Conservation (phyloP, 2,797 vertebrate species). For the Xenentodon cancila region DNA sequence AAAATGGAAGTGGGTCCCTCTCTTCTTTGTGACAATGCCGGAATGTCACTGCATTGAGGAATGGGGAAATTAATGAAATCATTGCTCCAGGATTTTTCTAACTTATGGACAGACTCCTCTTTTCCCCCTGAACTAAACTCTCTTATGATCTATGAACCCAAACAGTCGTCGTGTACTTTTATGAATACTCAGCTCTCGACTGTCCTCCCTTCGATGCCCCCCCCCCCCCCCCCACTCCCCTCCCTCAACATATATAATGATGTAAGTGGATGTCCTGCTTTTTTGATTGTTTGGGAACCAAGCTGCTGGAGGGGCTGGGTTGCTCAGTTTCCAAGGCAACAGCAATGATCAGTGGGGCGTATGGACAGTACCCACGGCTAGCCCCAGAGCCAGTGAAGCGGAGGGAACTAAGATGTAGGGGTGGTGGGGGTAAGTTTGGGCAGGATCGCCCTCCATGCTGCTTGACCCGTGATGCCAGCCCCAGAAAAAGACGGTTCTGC, state of each 20-base stretch:
- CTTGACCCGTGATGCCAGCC: conserved; percentile 59
- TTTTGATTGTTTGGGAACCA: conserved; percentile 38
- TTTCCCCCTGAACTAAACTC: conserved; percentile 15
- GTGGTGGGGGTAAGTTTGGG: conserved; percentile 53
- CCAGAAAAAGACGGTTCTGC: conserved; percentile 39
- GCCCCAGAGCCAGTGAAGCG: conserved; percentile 61
- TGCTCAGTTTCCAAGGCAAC: conserved; percentile 69
- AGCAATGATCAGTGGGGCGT: conserved; percentile 70
- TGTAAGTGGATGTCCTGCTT: conserved; percentile 44
- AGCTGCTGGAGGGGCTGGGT: conserved; percentile 66
- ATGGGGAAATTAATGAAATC: neutral
- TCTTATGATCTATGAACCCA: conserved; percentile 33
- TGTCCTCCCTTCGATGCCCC: neutral
- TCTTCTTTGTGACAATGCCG: conserved; percentile 53
- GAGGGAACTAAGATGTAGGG: conserved; percentile 45
- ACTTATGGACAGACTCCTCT: conserved; percentile 12
- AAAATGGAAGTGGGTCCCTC: conserved; percentile 69
- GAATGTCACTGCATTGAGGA: conserved; percentile 26
- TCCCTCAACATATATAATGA: neutral
- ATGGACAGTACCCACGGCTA: conserved; percentile 60
- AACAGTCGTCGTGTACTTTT: no score
- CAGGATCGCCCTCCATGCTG: conserved; percentile 44
- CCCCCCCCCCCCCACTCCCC: neutral
- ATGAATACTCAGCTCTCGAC: neutral
- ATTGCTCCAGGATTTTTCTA: conserved; percentile 7